Evolutionary conservation across 2,797 vertebrate genomes (phyloP).

Genomic region (Peromyscus eremicus): DNA sequence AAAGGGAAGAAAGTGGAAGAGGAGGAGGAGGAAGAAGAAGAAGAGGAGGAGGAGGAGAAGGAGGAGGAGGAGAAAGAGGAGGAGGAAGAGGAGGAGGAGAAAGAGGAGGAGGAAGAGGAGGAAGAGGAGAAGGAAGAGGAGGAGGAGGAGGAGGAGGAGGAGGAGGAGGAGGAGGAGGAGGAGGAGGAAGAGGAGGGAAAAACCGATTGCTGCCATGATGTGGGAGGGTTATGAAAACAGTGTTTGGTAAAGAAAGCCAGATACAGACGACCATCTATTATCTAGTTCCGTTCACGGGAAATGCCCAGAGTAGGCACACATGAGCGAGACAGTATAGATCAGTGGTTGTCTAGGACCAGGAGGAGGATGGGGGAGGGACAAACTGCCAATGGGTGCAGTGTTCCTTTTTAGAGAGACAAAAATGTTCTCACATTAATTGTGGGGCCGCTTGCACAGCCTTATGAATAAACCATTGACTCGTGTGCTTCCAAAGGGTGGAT

Average conservation of each 20-base stretch:
- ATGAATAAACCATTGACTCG: background rate
- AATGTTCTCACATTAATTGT: background rate
- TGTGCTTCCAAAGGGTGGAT: background rate
- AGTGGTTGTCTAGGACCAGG: background rate
- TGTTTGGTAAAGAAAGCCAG: background rate
- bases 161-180: background rate
- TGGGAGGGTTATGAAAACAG: background rate
- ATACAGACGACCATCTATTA: background rate
- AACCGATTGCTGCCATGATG: fast-evolving
- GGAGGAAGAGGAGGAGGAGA: too few relatives aligned
- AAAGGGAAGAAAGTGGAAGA: background rate
- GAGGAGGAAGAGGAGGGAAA: too few relatives aligned
- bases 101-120: background rate
- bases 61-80: background rate
- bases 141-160: background rate
- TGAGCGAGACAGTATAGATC: too few relatives aligned
- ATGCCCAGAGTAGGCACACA: background rate
- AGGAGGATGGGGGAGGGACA: too few relatives aligned
- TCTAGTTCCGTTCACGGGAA: background rate
- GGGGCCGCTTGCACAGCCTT: background rate
- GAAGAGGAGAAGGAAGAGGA: background rate
- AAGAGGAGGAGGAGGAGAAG: background rate
- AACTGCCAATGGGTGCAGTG: background rate
- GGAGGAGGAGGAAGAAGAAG: too few relatives aligned
- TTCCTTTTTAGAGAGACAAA: background rate